A percentile compares a stretch with the other conserved stretches of the same genome.
Conservation (phyloP, 2,888 invertebrate genomes). For the Griposia aprilina region DNA sequence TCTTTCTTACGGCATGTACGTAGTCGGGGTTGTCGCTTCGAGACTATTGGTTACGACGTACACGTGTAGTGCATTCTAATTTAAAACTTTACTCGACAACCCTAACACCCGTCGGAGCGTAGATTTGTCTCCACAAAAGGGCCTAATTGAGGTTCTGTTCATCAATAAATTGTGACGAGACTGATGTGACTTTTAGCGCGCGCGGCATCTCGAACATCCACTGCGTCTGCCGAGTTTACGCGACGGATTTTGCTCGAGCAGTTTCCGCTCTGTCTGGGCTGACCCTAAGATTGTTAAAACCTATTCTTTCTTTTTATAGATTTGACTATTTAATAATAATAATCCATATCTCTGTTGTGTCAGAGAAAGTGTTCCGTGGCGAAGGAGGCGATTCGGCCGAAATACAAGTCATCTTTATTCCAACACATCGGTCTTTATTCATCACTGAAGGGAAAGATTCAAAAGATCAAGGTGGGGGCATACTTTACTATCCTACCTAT, state of each 20-base stretch:
- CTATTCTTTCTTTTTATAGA: neutral
- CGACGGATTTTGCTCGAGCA: neutral
- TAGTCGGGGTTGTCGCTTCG: too few relatives aligned
- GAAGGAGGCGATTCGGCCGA: slow-evolving; percentile 95
- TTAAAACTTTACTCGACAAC: neutral
- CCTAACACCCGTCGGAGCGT: neutral
- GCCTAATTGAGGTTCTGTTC: neutral
- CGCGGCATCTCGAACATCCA: neutral
- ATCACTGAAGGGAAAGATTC: slow-evolving; percentile 98
- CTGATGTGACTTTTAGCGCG: neutral
- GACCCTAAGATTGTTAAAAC: neutral
- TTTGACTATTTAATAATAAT: neutral
- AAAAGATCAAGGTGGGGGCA: slow-evolving; percentile 96
- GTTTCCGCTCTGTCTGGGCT: neutral
- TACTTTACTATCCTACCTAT: too few relatives aligned
- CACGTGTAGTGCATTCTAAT: neutral
- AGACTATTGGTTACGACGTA: too few relatives aligned
- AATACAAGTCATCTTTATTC: slow-evolving; percentile 97
- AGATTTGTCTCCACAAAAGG: neutral
- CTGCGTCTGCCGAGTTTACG: neutral
- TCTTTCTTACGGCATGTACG: too few relatives aligned
- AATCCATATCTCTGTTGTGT: slow-evolving; percentile 56
- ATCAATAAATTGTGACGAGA: neutral
- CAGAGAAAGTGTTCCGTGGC: slow-evolving; percentile 96
- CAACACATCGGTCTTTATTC: slow-evolving; percentile 99